Percentiles rank a stretch among this genome's conserved stretches.
Evolutionary conservation across 2,797 vertebrate genomes (phyloP).

Genomic region (Oophaga sylvatica): DNA sequence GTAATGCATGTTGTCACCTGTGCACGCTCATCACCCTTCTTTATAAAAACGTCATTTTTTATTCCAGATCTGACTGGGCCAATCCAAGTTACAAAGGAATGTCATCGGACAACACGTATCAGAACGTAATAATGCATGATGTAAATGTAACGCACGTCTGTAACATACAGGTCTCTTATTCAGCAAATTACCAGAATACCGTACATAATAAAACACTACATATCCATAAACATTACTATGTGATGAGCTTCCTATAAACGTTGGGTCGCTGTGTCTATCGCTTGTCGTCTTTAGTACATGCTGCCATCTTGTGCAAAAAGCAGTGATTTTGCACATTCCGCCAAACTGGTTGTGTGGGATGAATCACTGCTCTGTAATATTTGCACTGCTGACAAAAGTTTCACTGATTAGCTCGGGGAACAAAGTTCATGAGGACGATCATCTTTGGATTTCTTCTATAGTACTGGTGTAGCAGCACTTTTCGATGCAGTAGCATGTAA

Average conservation of each 20-base stretch:
- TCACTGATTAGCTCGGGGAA: constrained; percentile 11
- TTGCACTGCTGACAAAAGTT: constrained; percentile 21
- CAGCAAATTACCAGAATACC: not conserved
- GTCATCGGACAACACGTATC: not conserved
- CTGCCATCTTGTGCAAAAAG: constrained; percentile 53
- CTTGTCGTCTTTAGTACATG: constrained; percentile 36
- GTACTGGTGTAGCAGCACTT: not conserved
- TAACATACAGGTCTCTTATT: not conserved
- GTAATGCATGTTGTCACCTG: too few relatives aligned
- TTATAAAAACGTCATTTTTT: not conserved
- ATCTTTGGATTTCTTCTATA: not conserved
- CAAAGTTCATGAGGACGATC: constrained; percentile 45
- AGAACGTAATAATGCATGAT: too few relatives aligned
- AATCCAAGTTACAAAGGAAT: not conserved
- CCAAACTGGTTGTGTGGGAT: constrained; percentile 50
- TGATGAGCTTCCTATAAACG: not conserved
- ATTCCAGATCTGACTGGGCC: not conserved
- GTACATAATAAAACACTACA: not conserved
- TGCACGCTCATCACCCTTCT: too few relatives aligned
- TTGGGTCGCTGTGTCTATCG: not conserved
- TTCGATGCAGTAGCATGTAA: not conserved
- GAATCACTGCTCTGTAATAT: constrained; percentile 35
- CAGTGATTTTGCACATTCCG: constrained; percentile 53
- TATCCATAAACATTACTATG: not conserved
- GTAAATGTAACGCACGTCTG: not conserved